These are phyloP conservation scores for Gymnothorax reevesii DNA, from an alignment of 2,797 vertebrate genomes.

Conservation along the genomic window DNA sequence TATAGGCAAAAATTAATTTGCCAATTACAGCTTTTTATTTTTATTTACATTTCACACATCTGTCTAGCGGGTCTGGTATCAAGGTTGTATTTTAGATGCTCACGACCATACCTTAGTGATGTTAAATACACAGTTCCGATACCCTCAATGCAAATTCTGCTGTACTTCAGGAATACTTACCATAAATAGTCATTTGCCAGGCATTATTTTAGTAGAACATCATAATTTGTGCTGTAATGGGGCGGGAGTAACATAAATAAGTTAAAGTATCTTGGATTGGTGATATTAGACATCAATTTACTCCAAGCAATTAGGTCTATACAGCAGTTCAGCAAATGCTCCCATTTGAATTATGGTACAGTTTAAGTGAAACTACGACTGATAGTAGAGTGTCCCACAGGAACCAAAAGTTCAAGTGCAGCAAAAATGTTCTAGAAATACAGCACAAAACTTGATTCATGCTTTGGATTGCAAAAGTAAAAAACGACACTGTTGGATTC, in stretches of 20 bases:
- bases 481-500: neutral
- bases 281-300: too few species aligned
- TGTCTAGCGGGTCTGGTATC: too few species aligned
- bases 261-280: too few species aligned
- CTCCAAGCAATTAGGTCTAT: too few species aligned
- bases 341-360: neutral
- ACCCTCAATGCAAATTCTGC: neutral
- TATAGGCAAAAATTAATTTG: too few species aligned
- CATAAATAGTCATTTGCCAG: neutral
- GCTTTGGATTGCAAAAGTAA: neutral
- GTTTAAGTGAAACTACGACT: neutral
- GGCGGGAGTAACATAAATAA: too few species aligned
- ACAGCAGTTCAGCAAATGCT: too few species aligned
- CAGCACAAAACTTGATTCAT: neutral
- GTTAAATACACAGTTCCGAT: neutral
- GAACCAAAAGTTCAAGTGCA: neutral
- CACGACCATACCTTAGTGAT: neutral
- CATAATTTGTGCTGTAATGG: too few species aligned
- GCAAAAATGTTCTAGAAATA: neutral
- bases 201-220: too few species aligned
- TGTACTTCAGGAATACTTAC: neutral
- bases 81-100: neutral
- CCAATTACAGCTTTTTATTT: too few species aligned
- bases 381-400: neutral
- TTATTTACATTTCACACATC: too few species aligned